Conservation (phyloP, 2,888 invertebrate species). For the Halictus quadricinctus region DNA sequence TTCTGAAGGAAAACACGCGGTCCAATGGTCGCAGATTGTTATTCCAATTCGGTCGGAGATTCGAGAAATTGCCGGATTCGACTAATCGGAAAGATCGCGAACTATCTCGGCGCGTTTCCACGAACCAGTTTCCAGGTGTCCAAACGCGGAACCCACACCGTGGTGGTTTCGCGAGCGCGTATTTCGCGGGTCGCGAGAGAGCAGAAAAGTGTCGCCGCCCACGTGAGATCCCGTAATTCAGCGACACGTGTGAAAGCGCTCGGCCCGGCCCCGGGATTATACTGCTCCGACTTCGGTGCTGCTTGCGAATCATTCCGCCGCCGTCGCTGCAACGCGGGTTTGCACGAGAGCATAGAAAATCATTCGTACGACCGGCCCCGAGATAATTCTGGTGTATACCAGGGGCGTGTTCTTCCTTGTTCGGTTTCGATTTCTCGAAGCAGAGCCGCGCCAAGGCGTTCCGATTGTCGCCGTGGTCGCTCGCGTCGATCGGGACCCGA, state of each 20-base stretch:
- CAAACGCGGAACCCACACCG: constrained; percentile 18
- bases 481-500: constrained; percentile 23
- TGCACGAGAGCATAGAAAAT: constrained; percentile 48
- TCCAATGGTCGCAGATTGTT: too few relatives aligned
- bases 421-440: constrained; percentile 49
- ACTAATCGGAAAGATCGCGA: not conserved
- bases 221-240: constrained; percentile 66
- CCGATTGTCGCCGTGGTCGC: constrained; percentile 14
- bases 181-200: constrained; percentile 50
- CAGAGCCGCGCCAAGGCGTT: not conserved
- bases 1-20: too few relatives aligned
- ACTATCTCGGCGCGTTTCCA: constrained; percentile 17
- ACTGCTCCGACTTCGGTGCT: not conserved
- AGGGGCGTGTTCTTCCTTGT: constrained; percentile 39
- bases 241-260: constrained; percentile 64
- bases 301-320: constrained; percentile 34
- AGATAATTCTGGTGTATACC: constrained; percentile 42
- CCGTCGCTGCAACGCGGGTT: constrained; percentile 32
- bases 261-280: not conserved
- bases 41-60: not conserved
- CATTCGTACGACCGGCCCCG: constrained; percentile 15
- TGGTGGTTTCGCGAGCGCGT: not conserved
- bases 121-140: constrained; percentile 55
- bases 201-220: constrained; percentile 68
- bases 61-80: not conserved